phyloP scores from a whole-genome alignment of 2,113 vertebrate species.

The human (Homo sapiens) region GRCh38 chr12:13587501-13588000 shows the following conservation, averaged over 20 bases:
- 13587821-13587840: background rate
- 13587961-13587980: too few relatives aligned
- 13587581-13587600: too few relatives aligned
- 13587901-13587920: too few relatives aligned
- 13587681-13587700: background rate
- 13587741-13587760: background rate
- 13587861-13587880: background rate
- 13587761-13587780: background rate
- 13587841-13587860: constrained; percentile 8
- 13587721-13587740: background rate
- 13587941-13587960: too few relatives aligned
- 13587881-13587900: too few relatives aligned
- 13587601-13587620: too few relatives aligned
- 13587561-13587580: too few relatives aligned
- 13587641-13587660: background rate
- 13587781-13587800: background rate
- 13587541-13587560: too few relatives aligned
- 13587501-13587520: too few relatives aligned
- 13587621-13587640: too few relatives aligned
- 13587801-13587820: background rate
- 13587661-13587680: background rate
- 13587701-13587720: background rate
- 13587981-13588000: background rate
- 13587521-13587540: too few relatives aligned
- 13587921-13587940: too few relatives aligned